Base-by-base conservation (phyloP, 1,140 invertebrate species). In the Papilio dardanus region DNA sequence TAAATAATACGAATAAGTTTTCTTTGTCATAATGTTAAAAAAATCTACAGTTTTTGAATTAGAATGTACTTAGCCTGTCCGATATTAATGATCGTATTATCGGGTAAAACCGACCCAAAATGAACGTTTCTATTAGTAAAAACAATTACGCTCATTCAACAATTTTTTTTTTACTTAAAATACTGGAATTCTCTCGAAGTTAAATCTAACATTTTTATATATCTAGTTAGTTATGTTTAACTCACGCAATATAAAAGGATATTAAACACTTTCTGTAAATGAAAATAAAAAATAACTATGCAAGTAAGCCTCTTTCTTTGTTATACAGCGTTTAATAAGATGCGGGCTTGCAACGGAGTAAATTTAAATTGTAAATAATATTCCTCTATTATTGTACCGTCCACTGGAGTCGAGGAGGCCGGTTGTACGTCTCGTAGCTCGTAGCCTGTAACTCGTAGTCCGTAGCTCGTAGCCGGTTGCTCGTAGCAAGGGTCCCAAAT, bases 401-500 rank as follows among this genome's bases (percentile, higher is more conserved):
- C 71, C 66, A 69, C 35, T n/a, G 42, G 42, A 77, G 68, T 76
- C n/a, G 31, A 69, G 76, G 40, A 14, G 68, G 73, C 62, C 14
- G 2, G 12, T 19, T 28, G 31, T 68, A 37, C 66, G 33, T 67
- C 31, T 21, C 67, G 14, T n/a, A 35, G 19, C 19, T 46, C 62
- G n/a, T n/a, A n/a, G n/a, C n/a, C n/a, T n/a, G n/a, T n/a, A n/a
- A n/a, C n/a, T n/a, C n/a, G n/a, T n/a, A n/a, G n/a, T n/a, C n/a
- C n/a, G n/a, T n/a, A n/a, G n/a, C 31, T 21, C 67, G 14, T n/a
- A 35, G 19, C 19, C 33, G 42, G n/a, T n/a, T n/a, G n/a, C n/a
- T n/a, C n/a, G 42, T 69, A 42, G 31, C 28, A 74, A 76, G 69
- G 76, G 78, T 74, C 81, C 82, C 76, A 87, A 88, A 89, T 89